Evolutionary conservation across 2,797 vertebrate species (phyloP).

Genomic region (Tamandua tetradactyla): DNA sequence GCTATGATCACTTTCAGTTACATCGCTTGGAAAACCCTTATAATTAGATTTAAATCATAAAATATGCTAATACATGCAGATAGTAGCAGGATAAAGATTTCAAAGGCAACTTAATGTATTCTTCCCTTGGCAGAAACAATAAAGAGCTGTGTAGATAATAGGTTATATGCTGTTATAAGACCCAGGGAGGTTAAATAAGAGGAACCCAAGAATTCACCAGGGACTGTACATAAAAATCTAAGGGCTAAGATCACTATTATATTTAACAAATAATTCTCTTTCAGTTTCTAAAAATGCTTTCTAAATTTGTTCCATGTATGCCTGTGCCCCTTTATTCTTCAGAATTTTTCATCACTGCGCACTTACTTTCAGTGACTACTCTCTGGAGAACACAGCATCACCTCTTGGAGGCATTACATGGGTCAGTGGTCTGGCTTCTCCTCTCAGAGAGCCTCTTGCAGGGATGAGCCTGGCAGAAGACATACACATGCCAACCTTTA

Average conservation of each 20-base stretch:
- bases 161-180: background rate
- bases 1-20: constrained; percentile 45
- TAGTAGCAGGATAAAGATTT: constrained; percentile 66
- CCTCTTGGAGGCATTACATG: fast-evolving
- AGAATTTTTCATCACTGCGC: fast-evolving
- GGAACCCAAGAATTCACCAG: background rate
- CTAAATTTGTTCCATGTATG: fast-evolving
- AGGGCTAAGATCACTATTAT: background rate
- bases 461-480: background rate
- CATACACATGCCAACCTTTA: fast-evolving
- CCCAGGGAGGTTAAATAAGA: background rate
- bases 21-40: constrained; percentile 52
- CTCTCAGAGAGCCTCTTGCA: background rate
- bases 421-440: background rate
- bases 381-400: background rate
- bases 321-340: background rate
- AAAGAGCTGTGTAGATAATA: background rate
- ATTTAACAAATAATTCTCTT: background rate
- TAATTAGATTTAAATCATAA: constrained; percentile 76
- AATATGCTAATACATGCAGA: constrained; percentile 75
- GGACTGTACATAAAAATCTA: background rate
- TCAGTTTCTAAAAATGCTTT: background rate
- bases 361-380: background rate
- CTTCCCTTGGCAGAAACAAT: constrained; percentile 46
- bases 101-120: constrained; percentile 60